Conservation (phyloP, 2,113 vertebrate species). For the Rattus rattus region DNA sequence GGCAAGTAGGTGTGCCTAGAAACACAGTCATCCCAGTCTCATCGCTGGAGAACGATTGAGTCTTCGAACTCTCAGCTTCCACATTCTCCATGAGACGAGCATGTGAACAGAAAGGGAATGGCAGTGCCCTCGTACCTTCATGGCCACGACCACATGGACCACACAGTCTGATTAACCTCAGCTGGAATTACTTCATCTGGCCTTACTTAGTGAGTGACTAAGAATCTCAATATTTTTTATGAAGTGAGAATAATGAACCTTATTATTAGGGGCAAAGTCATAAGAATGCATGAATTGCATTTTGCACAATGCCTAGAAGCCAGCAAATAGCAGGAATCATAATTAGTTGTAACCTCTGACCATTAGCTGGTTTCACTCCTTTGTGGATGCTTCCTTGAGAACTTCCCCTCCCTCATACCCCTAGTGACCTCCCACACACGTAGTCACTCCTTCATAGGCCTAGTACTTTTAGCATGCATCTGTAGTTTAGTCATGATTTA, state of each 20-base stretch:
- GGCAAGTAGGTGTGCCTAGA: background rate
- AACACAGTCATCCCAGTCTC: background rate
- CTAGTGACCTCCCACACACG: background rate
- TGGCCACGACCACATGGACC: background rate
- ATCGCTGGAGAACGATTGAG: background rate
- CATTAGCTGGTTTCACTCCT: background rate
- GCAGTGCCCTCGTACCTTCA: background rate
- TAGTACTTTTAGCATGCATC: background rate
- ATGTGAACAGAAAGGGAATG: background rate
- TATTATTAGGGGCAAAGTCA: background rate
- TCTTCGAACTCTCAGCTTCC: background rate
- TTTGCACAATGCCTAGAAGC: background rate
- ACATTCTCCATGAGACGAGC: background rate
- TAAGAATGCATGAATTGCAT: background rate
- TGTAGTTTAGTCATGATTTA: background rate
- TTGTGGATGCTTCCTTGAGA: background rate
- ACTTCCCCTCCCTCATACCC: background rate
- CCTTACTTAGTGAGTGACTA: background rate
- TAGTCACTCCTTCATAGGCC: background rate
- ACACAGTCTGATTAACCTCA: background rate
- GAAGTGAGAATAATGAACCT: conserved; percentile 32
- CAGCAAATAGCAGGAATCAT: background rate
- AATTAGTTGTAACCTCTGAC: conserved; percentile 29
- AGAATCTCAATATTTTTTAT: background rate
- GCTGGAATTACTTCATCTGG: background rate